Evolutionary conservation across 64 coral and sea anemone species (phyloP), one percentile per base, ranked within the genome.

Genomic region (Anthopleura sola): DNA sequence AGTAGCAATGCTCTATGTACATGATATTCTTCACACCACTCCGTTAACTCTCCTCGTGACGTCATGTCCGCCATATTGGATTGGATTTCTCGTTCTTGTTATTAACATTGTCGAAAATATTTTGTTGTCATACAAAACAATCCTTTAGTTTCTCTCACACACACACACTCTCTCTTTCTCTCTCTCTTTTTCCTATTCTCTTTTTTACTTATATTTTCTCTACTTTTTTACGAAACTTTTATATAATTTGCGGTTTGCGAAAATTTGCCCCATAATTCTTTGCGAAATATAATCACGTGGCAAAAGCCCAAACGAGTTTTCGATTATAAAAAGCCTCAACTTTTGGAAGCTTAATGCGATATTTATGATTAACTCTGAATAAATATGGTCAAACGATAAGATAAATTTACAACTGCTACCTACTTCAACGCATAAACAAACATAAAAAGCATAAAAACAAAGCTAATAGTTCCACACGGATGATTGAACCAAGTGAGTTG

Each of bases 371-470:
- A 62, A 26, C 58, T n/a, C n/a, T 23, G 23, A 62, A 28, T 62
- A 62, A 62, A 62, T 62, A 62, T 62, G 23, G 58, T 62, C n/a
- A n/a, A 62, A 26, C n/a, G 55, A 56, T 56, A 5, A 11, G 37
- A 77, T 77, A 36, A 18, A 77, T 77, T 77, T 77, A 77, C 75
- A 77, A 34, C 6, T 20, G 2, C 19, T 77, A 39, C 17, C 31
- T 34, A 77, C 37, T 38, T 77, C 75, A 77, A 23, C 75, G 33
- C 37, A 77, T 10, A 77, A 77, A 31, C 2, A 38, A 62, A 26
- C 75, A 77, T 77, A 77, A 37, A 77, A 77, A 77, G 23, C 75
- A 33, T 11, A 77, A 24, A 77, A 37, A 77, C 36, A 77, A 23
- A 18, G 29, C 37, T 77, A 77, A 19, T 3, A 37, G 1, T 77